Evolutionary conservation across 2,888 invertebrate genomes (phyloP).

Genomic region (Dascillus cervinus): DNA sequence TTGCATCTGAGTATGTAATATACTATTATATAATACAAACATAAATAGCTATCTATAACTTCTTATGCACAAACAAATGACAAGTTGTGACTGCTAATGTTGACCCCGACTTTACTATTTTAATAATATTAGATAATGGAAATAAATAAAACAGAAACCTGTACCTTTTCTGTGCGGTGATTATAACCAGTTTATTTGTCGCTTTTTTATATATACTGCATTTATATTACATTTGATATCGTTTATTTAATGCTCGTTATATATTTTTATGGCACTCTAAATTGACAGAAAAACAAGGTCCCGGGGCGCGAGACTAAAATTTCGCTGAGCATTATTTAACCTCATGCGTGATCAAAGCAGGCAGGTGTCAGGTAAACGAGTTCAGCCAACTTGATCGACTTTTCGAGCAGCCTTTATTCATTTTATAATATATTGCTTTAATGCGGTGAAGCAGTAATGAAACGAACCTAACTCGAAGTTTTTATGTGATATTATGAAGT

Average conservation of each 20-base stretch:
- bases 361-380: slow-evolving; percentile 29
- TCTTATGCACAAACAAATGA: no score
- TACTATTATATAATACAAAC: no score
- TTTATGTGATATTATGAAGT: slow-evolving; percentile 24
- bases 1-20: no score
- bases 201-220: no score
- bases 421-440: slow-evolving; percentile 25
- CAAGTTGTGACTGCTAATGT: no score
- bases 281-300: slow-evolving; percentile 38
- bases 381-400: slow-evolving; percentile 29
- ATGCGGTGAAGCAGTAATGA: slow-evolving; percentile 21
- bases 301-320: slow-evolving; percentile 30
- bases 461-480: slow-evolving; percentile 21
- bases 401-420: slow-evolving; percentile 16
- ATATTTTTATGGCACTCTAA: slow-evolving; percentile 36
- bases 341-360: slow-evolving; percentile 31
- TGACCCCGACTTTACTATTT: no score
- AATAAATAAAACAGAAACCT: no score
- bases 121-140: no score
- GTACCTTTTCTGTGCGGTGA: no score
- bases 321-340: slow-evolving; percentile 28
- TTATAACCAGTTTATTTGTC: no score
- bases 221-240: no score
- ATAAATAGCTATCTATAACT: no score
- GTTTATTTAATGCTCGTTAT: slow-evolving; percentile 11